phyloP scores from a whole-genome alignment of 2,797 vertebrate genomes.

The Enteromius trimaculatus region DNA sequence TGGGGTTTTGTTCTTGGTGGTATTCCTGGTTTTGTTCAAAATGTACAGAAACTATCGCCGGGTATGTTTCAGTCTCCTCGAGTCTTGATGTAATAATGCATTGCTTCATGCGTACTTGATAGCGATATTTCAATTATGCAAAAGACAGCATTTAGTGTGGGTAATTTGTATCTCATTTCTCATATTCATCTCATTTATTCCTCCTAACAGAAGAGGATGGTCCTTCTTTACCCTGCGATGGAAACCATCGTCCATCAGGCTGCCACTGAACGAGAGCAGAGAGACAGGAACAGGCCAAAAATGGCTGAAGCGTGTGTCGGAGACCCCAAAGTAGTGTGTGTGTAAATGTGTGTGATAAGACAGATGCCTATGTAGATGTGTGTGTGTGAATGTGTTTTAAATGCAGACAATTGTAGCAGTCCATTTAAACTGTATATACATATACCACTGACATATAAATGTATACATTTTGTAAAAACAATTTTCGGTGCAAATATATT shows the following conservation, averaged over 20 bases:
- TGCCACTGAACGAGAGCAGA: slow-evolving; percentile 70
- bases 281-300: slow-evolving; percentile 60
- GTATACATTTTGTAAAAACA: slow-evolving; percentile 2
- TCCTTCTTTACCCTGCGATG: slow-evolving; percentile 75
- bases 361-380: neutral
- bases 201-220: slow-evolving; percentile 71
- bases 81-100: neutral
- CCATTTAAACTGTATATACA: slow-evolving; percentile 35
- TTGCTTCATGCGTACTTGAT: neutral
- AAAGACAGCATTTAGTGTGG: neutral
- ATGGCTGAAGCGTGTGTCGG: slow-evolving; percentile 8
- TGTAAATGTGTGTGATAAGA: slow-evolving; percentile 17
- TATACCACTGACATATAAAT: slow-evolving; percentile 15
- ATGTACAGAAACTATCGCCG: slow-evolving; percentile 77
- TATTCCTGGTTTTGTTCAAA: slow-evolving; percentile 73
- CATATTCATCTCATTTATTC: slow-evolving; percentile 13
- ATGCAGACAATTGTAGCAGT: slow-evolving; percentile 54
- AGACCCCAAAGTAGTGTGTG: slow-evolving; percentile 33
- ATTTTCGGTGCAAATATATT: slow-evolving; percentile 36
- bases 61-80: slow-evolving; percentile 64
- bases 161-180: slow-evolving; percentile 2
- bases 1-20: slow-evolving; percentile 67
- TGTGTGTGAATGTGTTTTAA: neutral
- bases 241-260: slow-evolving; percentile 76
- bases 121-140: neutral